Percentiles rank a stretch among this genome's conserved stretches.
Evolutionary conservation across 2,113 vertebrate genomes (phyloP).

Genomic region (Drymodes brunneopygia): DNA sequence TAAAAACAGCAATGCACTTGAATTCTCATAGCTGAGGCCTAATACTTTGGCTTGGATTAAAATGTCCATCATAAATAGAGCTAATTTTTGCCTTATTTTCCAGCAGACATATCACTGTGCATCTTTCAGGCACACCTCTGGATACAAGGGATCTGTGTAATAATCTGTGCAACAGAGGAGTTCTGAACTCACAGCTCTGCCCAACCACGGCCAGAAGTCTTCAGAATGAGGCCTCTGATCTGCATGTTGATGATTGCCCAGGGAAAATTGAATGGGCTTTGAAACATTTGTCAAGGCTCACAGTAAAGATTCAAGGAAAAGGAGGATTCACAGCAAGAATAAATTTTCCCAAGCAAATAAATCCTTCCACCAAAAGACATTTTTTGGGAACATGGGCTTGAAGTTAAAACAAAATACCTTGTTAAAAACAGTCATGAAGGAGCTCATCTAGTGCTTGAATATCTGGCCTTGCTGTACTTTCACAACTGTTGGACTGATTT

Average conservation of each 20-base stretch:
- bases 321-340: neutral
- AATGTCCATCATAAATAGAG: neutral
- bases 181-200: neutral
- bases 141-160: neutral
- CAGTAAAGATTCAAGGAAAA: neutral
- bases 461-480: neutral
- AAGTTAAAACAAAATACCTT: neutral
- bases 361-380: neutral
- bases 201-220: neutral
- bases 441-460: neutral
- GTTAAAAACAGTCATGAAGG: neutral
- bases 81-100: neutral
- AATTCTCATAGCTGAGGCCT: neutral
- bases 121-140: neutral
- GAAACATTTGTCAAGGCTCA: neutral
- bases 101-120: neutral
- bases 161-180: neutral
- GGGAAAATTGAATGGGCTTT: neutral
- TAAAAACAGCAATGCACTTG: neutral
- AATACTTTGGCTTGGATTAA: neutral
- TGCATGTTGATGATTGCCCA: neutral
- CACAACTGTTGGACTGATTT: neutral
- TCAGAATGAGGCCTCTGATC: neutral
- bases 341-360: neutral
- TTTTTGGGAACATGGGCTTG: neutral